Evolutionary conservation across 2,888 invertebrate genomes (phyloP).

Genomic region (Hypena proboscidalis): DNA sequence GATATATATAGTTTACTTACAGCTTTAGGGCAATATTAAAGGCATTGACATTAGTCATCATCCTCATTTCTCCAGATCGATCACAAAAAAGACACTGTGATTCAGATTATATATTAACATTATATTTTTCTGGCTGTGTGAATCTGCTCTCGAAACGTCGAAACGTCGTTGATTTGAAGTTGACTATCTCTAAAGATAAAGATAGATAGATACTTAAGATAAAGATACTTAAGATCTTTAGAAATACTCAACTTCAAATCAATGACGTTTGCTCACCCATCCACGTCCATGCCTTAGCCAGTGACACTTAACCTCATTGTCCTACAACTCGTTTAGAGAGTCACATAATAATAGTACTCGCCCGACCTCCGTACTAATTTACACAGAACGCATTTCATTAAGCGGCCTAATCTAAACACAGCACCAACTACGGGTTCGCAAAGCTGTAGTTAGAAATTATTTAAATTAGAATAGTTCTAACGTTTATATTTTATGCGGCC

Average conservation of each 20-base stretch:
- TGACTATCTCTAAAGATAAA: neutral
- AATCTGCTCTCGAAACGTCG: too few relatives aligned
- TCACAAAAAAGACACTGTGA: too few relatives aligned
- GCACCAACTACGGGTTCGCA: conserved; percentile 38
- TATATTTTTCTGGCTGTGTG: too few relatives aligned
- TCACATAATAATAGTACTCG: conserved; percentile 57
- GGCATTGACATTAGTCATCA: too few relatives aligned
- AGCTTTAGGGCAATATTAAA: too few relatives aligned
- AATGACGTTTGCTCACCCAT: neutral
- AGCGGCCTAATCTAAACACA: conserved; percentile 46
- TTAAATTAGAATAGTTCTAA: conserved; percentile 1
- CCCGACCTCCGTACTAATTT: conserved; percentile 51
- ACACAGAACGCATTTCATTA: conserved; percentile 65
- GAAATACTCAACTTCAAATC: too few relatives aligned
- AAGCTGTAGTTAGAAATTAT: conserved; percentile 1
- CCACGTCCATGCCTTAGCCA: conserved; percentile 1
- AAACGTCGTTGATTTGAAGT: too few relatives aligned
- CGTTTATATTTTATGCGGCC: neutral
- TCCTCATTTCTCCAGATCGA: too few relatives aligned
- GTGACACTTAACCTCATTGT: neutral
- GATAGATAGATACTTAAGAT: neutral
- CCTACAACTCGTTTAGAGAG: conserved; percentile 28
- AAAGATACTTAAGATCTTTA: neutral
- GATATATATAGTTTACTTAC: too few relatives aligned
- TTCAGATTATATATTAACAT: too few relatives aligned